Conservation (phyloP, 1,140 invertebrate species). For the Drosophila nikananu region DNA sequence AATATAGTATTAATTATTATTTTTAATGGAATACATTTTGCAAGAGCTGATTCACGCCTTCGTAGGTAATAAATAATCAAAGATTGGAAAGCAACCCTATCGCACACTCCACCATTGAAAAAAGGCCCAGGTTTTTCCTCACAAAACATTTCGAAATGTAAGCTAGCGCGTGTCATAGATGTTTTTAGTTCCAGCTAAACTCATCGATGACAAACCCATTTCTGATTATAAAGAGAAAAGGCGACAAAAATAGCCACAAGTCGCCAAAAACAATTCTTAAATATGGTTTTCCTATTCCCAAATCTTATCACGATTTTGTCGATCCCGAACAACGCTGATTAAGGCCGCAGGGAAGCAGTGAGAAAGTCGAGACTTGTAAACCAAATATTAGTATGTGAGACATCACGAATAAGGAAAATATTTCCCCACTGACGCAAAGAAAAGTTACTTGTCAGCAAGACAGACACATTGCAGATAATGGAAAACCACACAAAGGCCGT, state of each 20-base stretch:
- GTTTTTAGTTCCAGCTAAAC: background rate
- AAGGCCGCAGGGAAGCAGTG: background rate
- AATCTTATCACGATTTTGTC: conserved; percentile 28
- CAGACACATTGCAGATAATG: conserved; percentile 19
- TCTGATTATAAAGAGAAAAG: background rate
- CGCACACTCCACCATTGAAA: conserved; percentile 18
- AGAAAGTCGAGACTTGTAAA: background rate
- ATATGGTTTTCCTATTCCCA: conserved; percentile 4
- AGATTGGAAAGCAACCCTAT: background rate
- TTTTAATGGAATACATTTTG: background rate
- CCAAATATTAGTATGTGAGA: background rate
- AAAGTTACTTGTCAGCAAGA: conserved; percentile 15
- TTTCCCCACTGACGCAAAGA: conserved; percentile 14
- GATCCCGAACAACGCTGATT: conserved; percentile 28
- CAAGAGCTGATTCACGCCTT: background rate
- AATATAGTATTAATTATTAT: background rate
- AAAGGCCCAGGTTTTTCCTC: conserved; percentile 1
- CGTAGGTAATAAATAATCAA: background rate
- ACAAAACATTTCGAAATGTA: conserved; percentile 6
- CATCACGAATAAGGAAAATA: background rate
- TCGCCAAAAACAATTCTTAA: background rate
- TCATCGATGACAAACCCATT: conserved; percentile 5
- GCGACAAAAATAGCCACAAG: too few relatives aligned
- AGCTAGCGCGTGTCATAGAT: conserved; percentile 12
- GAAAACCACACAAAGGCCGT: conserved; percentile 7